Base-by-base conservation (phyloP, 2,113 vertebrate genomes). In the Gulo gulo region DNA sequence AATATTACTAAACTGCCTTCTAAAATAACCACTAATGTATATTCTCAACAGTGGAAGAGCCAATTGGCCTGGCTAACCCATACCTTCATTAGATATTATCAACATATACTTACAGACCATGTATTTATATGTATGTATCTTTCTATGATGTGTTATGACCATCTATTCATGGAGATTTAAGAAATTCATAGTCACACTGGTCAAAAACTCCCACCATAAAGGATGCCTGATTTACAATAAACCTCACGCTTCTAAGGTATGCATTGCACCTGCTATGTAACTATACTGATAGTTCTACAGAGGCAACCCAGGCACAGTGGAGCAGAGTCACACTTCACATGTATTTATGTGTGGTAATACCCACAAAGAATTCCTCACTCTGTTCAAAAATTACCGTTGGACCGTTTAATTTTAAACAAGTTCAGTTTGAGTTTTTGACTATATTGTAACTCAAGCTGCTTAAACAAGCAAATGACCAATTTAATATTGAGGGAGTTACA, bases 161-260 rank as follows among this genome's bases (percentile, higher is more conserved):
- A 59, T 36, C 45, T 76, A 87, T 52, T 91, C 18, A 55, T 16
- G 61, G 20, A 90, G 65, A 47, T 90, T 63, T 86, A 85, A 20
- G 8, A 82, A 31, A 87, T 69, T 52, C 34, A 61, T 9, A 79
- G 55, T 81, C 21, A 89, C n/a, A 84, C 14, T 63, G 29, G n/a
- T 92, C 85, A 94, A 82, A 82, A 93, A 69, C 12, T 84, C 34
- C 63, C 65, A n/a, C 80, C 16, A 93, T 52, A 61, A 94, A 91
- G 67, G 42, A 76, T 45, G 6, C n/a, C 7, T 67, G 11, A 42
- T 86, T 13, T 74, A 67, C 47, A 81, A 93, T 55, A 36, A 93
- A 93, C 10, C 5, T n/a, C 24, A 29, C 24, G 59, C 3, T 67
- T 88, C 76, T 91, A 83, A 83, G 42, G n/a, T 67, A 65, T 29